Base-by-base conservation (phyloP, 2,797 vertebrate genomes). In the Todus mexicanus region DNA sequence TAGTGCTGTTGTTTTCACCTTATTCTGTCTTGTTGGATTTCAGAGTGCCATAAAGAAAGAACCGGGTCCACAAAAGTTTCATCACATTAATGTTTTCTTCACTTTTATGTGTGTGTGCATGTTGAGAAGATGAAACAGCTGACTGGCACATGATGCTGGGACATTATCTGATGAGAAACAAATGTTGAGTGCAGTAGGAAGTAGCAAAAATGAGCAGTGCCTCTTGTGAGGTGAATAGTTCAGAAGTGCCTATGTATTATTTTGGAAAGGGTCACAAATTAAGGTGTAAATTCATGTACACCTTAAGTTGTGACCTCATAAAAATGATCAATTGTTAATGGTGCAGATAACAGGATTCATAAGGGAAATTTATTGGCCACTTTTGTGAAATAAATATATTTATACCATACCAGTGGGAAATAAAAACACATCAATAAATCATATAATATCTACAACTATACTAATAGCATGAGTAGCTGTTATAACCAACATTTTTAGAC, bases 291-390 rank as follows among this genome's bases (percentile, higher is more conserved):
- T 96, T 95, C 97, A 94, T 95, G 95, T 96, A 97, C 89, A 94
- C 94, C 93, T 97, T 96, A 97, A 97, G 95, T 90, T 93, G 95
- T 96, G 96, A 97, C 97, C 84, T 94, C 96, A 97, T 98, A 97
- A 98, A 98, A 97, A 97, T 98, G 98, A 98, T 97, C 96, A 97
- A 97, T 97, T 96, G 95, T 96, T 97, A 98, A 97, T 97, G 92
- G 97, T 95, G 95, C 97, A 98, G 97, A 97, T 98, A 98, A 98
- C 97, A 65, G 97, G 97, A 98, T 98, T 98, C 98, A 97, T 98
- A 98, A 98, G 97, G 95, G 97, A 98, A 98, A 98, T 98, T 98
- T 98, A 98, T 98, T 97, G 97, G 97, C 96, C 98, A 98, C 97
- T 97, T 97, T 76, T 96, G 97, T 97, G 98, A 96, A 97, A 98